A percentile compares a stretch with the other conserved stretches of the same genome.
phyloP scores from a whole-genome alignment of 2,113 vertebrate genomes.

The Pseudonaja textilis region DNA sequence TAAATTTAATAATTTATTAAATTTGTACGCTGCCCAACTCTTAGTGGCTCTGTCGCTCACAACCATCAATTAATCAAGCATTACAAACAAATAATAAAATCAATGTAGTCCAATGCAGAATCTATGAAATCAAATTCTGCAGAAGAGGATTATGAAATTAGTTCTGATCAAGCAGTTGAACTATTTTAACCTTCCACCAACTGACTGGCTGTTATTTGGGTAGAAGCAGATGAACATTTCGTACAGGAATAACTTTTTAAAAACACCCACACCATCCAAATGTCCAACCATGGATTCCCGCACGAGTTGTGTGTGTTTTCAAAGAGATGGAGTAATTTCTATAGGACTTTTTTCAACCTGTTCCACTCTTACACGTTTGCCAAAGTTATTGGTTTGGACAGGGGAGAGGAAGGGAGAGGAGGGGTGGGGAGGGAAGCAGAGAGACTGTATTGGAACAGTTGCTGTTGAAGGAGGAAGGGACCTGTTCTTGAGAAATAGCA shows the following conservation, averaged over 20 bases:
- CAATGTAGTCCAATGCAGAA: background rate
- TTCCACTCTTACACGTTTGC: background rate
- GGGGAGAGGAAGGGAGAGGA: background rate
- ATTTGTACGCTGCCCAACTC: background rate
- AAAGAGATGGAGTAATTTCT: background rate
- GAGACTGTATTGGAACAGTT: background rate
- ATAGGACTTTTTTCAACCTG: background rate
- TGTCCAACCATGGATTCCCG: background rate
- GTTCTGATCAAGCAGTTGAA: background rate
- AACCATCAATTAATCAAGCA: background rate
- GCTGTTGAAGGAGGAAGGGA: background rate
- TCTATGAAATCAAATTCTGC: background rate
- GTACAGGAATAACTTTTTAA: background rate
- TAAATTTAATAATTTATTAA: background rate
- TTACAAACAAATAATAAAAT: background rate
- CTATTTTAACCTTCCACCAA: background rate
- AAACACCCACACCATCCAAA: background rate
- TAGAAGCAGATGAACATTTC: background rate
- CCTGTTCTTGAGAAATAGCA: background rate
- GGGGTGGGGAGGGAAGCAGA: background rate
- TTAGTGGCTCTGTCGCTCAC: background rate
- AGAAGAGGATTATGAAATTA: too few relatives aligned
- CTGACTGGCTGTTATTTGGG: background rate
- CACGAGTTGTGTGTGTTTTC: background rate
- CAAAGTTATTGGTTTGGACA: background rate